Conservation (phyloP, 2,888 invertebrate species). For the Dynastes hyllus region DNA sequence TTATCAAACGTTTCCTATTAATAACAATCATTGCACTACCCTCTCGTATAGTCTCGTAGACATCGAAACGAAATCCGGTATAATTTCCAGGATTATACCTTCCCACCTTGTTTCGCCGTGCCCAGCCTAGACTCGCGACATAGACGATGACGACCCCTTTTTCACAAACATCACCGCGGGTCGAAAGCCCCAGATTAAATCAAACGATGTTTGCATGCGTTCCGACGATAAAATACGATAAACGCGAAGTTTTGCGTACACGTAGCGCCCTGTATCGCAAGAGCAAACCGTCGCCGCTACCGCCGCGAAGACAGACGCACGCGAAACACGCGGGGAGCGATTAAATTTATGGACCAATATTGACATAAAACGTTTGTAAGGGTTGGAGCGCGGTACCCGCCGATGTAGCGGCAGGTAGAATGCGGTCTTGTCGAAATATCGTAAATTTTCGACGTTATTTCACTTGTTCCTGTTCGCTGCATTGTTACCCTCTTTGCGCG, state of each 20-base stretch:
- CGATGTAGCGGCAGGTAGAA: too few species aligned
- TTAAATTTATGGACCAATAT: conserved; percentile 35
- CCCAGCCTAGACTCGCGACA: neutral
- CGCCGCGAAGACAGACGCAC: conserved; percentile 31
- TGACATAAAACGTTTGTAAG: conserved; percentile 33
- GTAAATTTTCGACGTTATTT: conserved; percentile 6
- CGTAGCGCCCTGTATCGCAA: neutral
- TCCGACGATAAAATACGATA: conserved; percentile 23
- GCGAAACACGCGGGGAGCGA: conserved; percentile 12
- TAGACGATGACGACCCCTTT: conserved; percentile 2
- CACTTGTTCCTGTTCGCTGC: too few species aligned
- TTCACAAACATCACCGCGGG: neutral
- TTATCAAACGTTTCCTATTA: too few species aligned
- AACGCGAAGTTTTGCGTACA: conserved; percentile 11
- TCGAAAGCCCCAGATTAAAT: conserved; percentile 21
- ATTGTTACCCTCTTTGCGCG: too few species aligned
- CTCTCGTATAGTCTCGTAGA: too few species aligned
- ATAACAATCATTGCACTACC: too few species aligned
- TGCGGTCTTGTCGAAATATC: neutral
- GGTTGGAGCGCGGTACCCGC: neutral
- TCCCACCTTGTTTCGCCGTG: neutral
- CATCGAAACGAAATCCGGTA: neutral
- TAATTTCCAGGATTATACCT: conserved; percentile 12
- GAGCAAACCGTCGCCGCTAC: neutral
- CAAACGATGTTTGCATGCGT: conserved; percentile 31